Evolutionary conservation across 2,797 vertebrate species (phyloP).

Genomic region (Poeciliopsis presidionis): DNA sequence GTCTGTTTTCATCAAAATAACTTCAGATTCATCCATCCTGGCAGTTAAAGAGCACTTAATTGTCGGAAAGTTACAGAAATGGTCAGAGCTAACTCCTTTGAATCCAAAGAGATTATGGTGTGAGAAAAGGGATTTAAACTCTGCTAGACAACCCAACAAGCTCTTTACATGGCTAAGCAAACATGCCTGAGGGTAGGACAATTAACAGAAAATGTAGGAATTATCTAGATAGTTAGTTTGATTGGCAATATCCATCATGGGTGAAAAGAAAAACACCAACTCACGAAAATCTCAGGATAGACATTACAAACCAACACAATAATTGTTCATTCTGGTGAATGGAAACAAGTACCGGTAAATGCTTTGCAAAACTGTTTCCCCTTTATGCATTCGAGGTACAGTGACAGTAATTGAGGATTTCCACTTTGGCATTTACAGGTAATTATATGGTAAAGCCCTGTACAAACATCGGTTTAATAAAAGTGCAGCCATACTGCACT

Average conservation of each 20-base stretch:
- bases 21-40: neutral
- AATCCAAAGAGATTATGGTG: neutral
- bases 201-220: constrained; percentile 11
- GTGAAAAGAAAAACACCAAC: constrained; percentile 23
- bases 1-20: neutral
- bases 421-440: constrained; percentile 44
- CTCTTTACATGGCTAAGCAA: constrained; percentile 1
- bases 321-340: constrained; percentile 28
- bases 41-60: neutral
- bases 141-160: constrained; percentile 2
- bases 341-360: constrained; percentile 40
- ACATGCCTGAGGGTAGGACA: neutral
- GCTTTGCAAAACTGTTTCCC: constrained; percentile 38
- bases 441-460: constrained; percentile 28
- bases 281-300: constrained; percentile 16
- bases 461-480: constrained; percentile 39
- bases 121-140: constrained; percentile 3
- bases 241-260: constrained; percentile 7
- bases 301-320: constrained; percentile 23
- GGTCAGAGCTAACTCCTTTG: neutral
- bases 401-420: constrained; percentile 50
- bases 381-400: constrained; percentile 36
- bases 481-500: constrained; percentile 22
- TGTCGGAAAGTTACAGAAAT: constrained; percentile 1
- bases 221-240: constrained; percentile 4